Evolutionary conservation across 2,888 invertebrate species (phyloP).

Genomic region (Salticus scenicus): DNA sequence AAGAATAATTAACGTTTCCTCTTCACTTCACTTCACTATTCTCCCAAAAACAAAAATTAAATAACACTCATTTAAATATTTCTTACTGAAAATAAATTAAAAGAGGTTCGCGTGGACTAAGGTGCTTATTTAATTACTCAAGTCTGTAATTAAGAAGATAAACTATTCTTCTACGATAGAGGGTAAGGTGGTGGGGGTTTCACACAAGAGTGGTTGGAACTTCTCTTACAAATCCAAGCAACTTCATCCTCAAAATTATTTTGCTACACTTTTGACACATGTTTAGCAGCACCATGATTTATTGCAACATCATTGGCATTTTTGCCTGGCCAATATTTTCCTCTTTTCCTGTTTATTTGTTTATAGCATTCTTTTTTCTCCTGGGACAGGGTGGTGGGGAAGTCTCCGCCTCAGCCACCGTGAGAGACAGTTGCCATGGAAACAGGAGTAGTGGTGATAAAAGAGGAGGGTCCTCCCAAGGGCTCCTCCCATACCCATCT

Average conservation of each 20-base stretch:
- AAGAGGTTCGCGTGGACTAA: background rate
- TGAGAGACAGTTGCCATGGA: slow-evolving; percentile 69
- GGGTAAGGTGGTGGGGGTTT: background rate
- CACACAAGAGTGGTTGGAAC: background rate
- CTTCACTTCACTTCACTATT: slow-evolving; percentile 3
- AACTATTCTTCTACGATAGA: slow-evolving; percentile 17
- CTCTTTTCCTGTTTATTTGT: slow-evolving; percentile 56
- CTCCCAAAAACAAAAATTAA: slow-evolving; percentile 22
- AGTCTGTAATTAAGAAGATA: slow-evolving; percentile 60
- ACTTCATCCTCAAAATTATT: slow-evolving; percentile 11
- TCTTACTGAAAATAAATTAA: slow-evolving; percentile 56
- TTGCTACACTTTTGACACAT: slow-evolving; percentile 47
- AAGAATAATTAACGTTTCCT: slow-evolving; percentile 45
- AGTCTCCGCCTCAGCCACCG: slow-evolving; percentile 38
- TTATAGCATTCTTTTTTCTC: slow-evolving; percentile 43
- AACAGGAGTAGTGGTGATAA: slow-evolving; percentile 67
- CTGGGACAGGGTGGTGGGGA: background rate
- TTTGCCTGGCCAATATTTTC: slow-evolving; percentile 59
- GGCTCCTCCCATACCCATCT: slow-evolving; percentile 52
- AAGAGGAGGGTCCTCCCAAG: slow-evolving; percentile 56
- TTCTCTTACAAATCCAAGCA: background rate
- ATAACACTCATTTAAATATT: slow-evolving; percentile 64
- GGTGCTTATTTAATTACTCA: slow-evolving; percentile 61
- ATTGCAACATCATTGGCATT: slow-evolving; percentile 66
- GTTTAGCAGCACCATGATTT: slow-evolving; percentile 63